Base-by-base conservation (phyloP, 2,888 invertebrate species). In the Rhyacophila evoluta region DNA sequence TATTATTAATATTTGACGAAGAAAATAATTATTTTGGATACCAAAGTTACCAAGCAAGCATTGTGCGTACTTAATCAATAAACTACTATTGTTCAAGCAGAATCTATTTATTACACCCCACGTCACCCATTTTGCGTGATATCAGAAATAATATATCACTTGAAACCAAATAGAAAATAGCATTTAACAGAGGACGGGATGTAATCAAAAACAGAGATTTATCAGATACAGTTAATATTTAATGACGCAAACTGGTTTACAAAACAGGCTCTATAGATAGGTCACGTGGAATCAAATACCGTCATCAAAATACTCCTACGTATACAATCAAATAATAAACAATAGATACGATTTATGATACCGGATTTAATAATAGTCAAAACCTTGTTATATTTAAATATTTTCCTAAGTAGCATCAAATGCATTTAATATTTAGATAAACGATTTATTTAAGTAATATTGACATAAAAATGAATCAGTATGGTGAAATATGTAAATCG, bases 121-220 rank as follows among this genome's bases (percentile, higher is more conserved):
- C 19, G 55, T 55, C 55, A 55, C 25, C 55, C 55, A 19, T 55
- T 55, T 19, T 55, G 55, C 19, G 55, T 55, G 55, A 55, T 55
- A 55, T 55, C 55, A 55, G 55, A 15, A 25, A 55, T 55, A 55
- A 55, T 55, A 55, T 55, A 55, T 55, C 55, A 55, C 19, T 55
- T 70, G 75, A 41, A 55, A n/a, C 28, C 70, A 70, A 70, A 75
- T 75, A 29, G 70, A 70, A 75, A 70, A 75, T 75, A 41, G 70
- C 68, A 77, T 72, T 69, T 73, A 68, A 41, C 77, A 55, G 37
- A 29, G 38, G 29, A 41, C 71, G 71, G 77, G 74, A 74, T 79
- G 77, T 79, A 77, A 77, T 79, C 79, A 74, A 28, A 68, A 72
- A 75, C 55, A 41, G 69, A 67, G 79, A 79, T 79, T 77, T 77